phyloP scores from a whole-genome alignment of 2,888 invertebrate genomes.

The Macrosiphum euphorbiae region DNA sequence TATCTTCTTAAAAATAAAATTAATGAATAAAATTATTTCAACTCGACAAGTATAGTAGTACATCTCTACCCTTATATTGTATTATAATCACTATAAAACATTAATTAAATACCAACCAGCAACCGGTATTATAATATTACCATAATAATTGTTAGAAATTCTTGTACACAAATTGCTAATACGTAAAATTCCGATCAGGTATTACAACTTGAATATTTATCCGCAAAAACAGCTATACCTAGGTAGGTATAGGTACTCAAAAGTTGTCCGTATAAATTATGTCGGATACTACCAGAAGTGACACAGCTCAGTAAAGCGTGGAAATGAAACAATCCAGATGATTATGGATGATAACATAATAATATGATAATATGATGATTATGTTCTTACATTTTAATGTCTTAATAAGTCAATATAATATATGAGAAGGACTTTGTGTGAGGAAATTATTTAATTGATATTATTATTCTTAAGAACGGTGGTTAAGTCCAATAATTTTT shows the following conservation, averaged over 20 bases:
- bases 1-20: not conserved
- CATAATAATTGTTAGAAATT: not conserved
- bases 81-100: too few relatives aligned
- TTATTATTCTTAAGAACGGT: not conserved
- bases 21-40: not conserved
- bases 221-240: not conserved
- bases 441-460: not conserved
- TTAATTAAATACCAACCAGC: too few relatives aligned
- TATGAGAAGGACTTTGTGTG: too few relatives aligned
- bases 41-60: too few relatives aligned
- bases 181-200: not conserved
- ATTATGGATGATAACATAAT: not conserved
- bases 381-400: not conserved
- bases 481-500: not conserved
- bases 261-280: not conserved
- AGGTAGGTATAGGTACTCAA: not conserved
- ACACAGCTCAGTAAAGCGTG: not conserved
- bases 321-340: not conserved
- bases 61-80: too few relatives aligned
- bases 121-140: not conserved
- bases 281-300: not conserved
- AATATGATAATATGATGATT: too few relatives aligned
- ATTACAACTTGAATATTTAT: not conserved
- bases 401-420: too few relatives aligned
- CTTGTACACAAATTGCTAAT: not conserved